Evolutionary conservation across 2,797 vertebrate genomes (phyloP).

Genomic region (Rachycentron canadum): DNA sequence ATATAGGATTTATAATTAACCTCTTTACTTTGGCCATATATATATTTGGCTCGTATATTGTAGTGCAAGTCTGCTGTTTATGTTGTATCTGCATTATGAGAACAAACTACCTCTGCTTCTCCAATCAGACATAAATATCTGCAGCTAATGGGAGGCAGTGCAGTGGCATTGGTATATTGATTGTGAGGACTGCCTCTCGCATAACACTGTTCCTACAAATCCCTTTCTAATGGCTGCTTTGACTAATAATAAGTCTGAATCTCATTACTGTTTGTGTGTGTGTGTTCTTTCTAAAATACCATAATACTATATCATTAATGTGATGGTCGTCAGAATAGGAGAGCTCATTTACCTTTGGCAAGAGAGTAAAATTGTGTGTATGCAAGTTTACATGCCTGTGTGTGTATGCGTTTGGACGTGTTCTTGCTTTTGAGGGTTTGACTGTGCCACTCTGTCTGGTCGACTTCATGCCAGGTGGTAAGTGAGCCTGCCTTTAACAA

Average conservation of each 20-base stretch:
- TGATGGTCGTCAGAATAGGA: slow-evolving; percentile 37
- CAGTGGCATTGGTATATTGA: slow-evolving; percentile 57
- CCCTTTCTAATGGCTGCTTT: slow-evolving; percentile 57
- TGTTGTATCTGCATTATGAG: slow-evolving; percentile 43
- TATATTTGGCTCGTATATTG: not conserved
- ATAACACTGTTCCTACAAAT: slow-evolving; percentile 52
- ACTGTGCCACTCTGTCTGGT: slow-evolving; percentile 37
- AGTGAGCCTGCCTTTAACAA: slow-evolving; percentile 35
- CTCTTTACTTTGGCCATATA: slow-evolving; percentile 7
- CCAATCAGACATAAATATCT: slow-evolving; percentile 67
- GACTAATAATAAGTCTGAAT: slow-evolving; percentile 55
- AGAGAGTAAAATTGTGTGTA: not conserved
- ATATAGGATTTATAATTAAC: slow-evolving; percentile 19
- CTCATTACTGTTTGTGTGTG: slow-evolving; percentile 44
- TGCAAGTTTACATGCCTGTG: not conserved
- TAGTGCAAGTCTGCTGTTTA: slow-evolving; percentile 16
- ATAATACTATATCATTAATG: slow-evolving; percentile 21
- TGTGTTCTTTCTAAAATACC: slow-evolving; percentile 31
- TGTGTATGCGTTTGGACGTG: slow-evolving; percentile 5
- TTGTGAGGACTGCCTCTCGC: slow-evolving; percentile 35
- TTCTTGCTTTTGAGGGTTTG: not conserved
- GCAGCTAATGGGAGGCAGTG: slow-evolving; percentile 50
- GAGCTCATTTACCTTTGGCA: slow-evolving; percentile 24
- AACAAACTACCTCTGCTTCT: slow-evolving; percentile 51
- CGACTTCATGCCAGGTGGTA: slow-evolving; percentile 36